Conservation (phyloP, 1,140 invertebrate species). For the Dolichoris vasculosae region DNA sequence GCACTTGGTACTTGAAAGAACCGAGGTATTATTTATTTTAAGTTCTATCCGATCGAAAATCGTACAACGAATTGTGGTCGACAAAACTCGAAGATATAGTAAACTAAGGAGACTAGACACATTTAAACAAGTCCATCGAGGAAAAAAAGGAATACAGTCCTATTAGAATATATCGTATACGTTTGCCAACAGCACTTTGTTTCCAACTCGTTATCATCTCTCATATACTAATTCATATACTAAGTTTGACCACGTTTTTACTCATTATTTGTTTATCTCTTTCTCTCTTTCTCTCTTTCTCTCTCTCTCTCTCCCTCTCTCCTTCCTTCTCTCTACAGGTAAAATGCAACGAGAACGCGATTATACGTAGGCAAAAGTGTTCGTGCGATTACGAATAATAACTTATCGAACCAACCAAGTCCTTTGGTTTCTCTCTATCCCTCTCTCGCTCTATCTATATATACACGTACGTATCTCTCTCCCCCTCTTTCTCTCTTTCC, state of each 20-base stretch:
- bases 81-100: constrained; percentile 9
- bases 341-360: neutral
- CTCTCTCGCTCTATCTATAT: neutral
- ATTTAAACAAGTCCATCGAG: constrained; percentile 26
- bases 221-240: neutral
- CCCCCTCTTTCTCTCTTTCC: constrained; percentile 13
- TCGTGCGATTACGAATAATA: neutral
- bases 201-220: neutral
- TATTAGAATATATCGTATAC: constrained; percentile 21
- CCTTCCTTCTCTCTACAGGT: neutral
- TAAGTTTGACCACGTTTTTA: neutral
- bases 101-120: constrained; percentile 21
- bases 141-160: constrained; percentile 35
- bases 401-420: constrained; percentile 11
- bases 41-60: constrained; percentile 13
- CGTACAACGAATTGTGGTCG: neutral
- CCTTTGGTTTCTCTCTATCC: neutral
- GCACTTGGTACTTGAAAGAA: constrained; percentile 32
- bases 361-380: neutral
- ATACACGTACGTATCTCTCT: neutral
- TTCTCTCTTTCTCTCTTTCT: neutral
- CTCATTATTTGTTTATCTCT: neutral
- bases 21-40: neutral
- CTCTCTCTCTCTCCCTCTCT: neutral
- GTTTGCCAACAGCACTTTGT: constrained; percentile 19